A percentile compares a stretch with the other conserved stretches of the same genome.
These are phyloP conservation scores for Platorchestia sp. DNA, from an alignment of 1,140 invertebrate genomes.

Conservation along the genomic window DNA sequence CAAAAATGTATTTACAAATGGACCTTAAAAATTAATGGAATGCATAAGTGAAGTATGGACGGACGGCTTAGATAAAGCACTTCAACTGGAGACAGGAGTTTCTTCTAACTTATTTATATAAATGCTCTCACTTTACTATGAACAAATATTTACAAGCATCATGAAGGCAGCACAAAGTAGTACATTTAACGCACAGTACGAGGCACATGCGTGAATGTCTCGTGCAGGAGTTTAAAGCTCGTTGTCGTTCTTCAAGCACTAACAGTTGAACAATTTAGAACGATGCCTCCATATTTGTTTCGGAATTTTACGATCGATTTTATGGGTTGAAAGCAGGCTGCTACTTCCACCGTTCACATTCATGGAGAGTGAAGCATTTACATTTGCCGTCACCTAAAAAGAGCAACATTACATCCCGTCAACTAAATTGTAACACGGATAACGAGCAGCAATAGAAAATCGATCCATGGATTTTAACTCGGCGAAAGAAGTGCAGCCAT, in stretches of 20 bases:
- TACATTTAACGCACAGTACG: background rate
- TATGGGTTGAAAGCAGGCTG: no score
- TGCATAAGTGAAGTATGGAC: conserved; percentile 25
- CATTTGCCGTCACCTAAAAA: no score
- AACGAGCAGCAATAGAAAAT: background rate
- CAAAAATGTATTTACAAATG: background rate
- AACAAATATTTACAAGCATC: background rate
- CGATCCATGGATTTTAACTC: no score
- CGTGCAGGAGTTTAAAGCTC: background rate
- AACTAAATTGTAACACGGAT: background rate
- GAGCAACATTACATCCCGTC: no score
- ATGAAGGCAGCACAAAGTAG: background rate
- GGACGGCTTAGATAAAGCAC: conserved; percentile 47
- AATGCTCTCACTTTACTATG: background rate
- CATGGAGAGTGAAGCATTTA: no score
- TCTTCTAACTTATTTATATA: background rate
- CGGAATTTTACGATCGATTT: background rate
- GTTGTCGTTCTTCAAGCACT: background rate
- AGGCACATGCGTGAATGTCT: background rate
- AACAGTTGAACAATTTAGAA: background rate
- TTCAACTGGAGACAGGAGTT: background rate
- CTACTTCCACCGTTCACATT: no score
- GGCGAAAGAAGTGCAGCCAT: background rate
- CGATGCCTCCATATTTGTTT: background rate
- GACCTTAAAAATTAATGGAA: conserved; percentile 39